Conservation (phyloP, 2,113 vertebrate species). For the Amphiprion ocellaris region DNA sequence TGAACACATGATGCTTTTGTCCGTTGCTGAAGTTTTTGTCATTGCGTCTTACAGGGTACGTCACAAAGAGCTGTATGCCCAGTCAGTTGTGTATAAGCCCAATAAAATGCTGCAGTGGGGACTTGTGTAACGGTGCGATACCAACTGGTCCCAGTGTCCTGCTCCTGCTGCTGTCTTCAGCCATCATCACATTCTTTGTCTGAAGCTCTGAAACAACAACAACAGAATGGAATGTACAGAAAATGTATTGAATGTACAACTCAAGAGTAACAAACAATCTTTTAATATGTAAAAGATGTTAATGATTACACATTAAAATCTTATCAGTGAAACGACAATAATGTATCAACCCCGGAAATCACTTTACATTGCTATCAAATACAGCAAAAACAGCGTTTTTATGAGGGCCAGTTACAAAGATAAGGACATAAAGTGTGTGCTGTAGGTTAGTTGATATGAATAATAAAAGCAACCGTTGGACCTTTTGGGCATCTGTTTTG, state of each 20-base stretch:
- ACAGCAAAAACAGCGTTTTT: background rate
- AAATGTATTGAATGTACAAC: too few relatives aligned
- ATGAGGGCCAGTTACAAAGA: background rate
- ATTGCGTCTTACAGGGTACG: background rate
- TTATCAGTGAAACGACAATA: slow-evolving; percentile 28
- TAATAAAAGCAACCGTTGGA: too few relatives aligned
- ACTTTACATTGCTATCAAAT: background rate
- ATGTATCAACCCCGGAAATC: background rate
- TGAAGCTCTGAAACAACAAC: slow-evolving; percentile 19
- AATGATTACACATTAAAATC: background rate
- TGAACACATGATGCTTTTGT: background rate
- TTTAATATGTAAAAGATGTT: too few relatives aligned
- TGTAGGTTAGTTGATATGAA: too few relatives aligned
- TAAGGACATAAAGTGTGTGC: background rate
- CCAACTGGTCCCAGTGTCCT: slow-evolving; percentile 23
- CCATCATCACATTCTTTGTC: slow-evolving; percentile 42
- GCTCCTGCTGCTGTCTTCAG: slow-evolving; percentile 48
- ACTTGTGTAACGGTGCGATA: slow-evolving; percentile 54
- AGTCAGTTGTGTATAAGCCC: accelerated
- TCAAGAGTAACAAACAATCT: too few relatives aligned
- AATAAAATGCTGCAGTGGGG: slow-evolving; percentile 27
- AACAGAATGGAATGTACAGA: too few relatives aligned
- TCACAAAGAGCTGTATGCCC: background rate
- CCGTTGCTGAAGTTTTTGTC: background rate
- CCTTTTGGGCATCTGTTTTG: too few relatives aligned